Conservation (phyloP, 2,888 invertebrate species). For the Halocaridina rubra region DNA sequence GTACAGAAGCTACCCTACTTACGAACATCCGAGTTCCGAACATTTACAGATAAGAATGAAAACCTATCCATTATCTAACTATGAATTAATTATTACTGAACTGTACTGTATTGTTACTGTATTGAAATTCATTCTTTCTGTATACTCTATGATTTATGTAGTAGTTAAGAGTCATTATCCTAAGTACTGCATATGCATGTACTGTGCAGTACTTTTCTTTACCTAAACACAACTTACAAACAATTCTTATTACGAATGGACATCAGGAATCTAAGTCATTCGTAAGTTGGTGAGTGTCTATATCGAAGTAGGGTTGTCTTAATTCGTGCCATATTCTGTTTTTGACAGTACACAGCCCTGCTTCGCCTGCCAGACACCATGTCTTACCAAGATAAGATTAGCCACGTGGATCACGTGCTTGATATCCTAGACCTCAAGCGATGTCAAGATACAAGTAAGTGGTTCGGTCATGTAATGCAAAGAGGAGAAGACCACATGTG, state of each 20-base stretch:
- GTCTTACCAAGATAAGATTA: conserved; percentile 79
- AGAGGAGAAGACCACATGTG: no score
- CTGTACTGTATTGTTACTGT: neutral
- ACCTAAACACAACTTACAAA: no score
- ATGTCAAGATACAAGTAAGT: conserved; percentile 81
- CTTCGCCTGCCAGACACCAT: conserved; percentile 79
- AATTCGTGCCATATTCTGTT: neutral
- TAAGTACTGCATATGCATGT: no score
- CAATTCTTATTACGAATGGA: neutral
- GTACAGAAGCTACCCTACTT: no score
- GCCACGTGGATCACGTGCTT: conserved; percentile 81
- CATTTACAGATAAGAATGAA: no score
- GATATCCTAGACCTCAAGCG: conserved; percentile 79
- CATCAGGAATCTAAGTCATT: neutral
- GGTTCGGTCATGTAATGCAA: no score
- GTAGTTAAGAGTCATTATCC: no score
- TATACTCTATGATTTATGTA: no score
- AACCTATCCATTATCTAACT: no score
- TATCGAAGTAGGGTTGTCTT: neutral
- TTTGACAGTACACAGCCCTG: conserved; percentile 74
- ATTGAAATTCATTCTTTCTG: no score
- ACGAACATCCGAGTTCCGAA: no score
- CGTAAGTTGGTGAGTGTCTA: neutral
- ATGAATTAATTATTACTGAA: neutral
- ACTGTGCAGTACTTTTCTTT: no score